A percentile compares a stretch with the other conserved stretches of the same genome.
Evolutionary conservation across 2,888 invertebrate genomes (phyloP).

Genomic region (Coelogynopora nodosa): DNA sequence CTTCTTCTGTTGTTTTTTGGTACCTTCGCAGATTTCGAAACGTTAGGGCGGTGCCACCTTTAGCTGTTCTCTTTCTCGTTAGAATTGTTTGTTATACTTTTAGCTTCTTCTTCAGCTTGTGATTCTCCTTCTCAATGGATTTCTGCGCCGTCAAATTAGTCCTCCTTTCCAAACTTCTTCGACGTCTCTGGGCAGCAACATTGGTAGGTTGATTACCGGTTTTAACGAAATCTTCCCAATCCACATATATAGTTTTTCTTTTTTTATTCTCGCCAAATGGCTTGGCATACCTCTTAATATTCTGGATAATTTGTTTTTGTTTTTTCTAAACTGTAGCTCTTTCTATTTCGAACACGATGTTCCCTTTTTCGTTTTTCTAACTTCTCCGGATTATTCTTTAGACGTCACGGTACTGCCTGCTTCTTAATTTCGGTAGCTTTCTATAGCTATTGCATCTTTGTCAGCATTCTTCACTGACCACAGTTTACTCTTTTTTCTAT

Average conservation of each 20-base stretch:
- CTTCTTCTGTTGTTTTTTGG: constrained; percentile 13
- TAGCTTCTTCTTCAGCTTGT: constrained; percentile 14
- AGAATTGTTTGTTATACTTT: constrained; percentile 11
- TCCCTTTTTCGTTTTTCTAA: constrained; percentile 10
- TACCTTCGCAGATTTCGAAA: constrained; percentile 18
- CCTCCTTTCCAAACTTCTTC: constrained; percentile 23
- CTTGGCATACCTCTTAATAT: neutral
- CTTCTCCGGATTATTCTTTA: constrained; percentile 27
- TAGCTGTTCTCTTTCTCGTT: constrained; percentile 13
- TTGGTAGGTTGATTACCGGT: constrained; percentile 24
- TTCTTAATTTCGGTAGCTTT: constrained; percentile 2
- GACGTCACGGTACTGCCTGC: constrained; percentile 25
- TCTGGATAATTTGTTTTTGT: neutral
- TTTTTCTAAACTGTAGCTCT: neutral
- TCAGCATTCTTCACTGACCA: neutral
- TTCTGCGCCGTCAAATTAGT: constrained; percentile 8
- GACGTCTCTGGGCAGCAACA: constrained; percentile 11
- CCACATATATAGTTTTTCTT: neutral
- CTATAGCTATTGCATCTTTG: constrained; percentile 3
- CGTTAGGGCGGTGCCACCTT: neutral
- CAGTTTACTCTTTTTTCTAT: neutral
- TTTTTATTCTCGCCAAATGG: constrained; percentile 20
- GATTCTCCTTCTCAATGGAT: constrained; percentile 11
- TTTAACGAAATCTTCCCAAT: constrained; percentile 25
- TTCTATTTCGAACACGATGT: constrained; percentile 17